Evolutionary conservation across 2,888 invertebrate genomes (phyloP).

Genomic region (Monopis laevigella): DNA sequence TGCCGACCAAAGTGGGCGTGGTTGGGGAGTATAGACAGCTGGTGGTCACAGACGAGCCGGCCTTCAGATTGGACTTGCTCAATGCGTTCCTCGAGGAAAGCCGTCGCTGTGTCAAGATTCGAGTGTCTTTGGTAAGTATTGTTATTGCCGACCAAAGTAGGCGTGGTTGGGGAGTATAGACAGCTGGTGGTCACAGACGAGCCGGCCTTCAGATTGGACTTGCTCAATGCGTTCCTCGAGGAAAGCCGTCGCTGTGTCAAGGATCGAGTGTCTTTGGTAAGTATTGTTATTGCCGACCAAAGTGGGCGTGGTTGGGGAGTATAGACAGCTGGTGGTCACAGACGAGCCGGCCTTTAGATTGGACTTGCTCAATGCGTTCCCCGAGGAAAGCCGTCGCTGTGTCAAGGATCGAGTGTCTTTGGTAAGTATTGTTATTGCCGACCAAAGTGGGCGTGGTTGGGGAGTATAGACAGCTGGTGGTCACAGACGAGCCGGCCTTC

Average conservation of each 20-base stretch:
- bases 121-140: no score
- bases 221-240: conserved; percentile 66
- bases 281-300: no score
- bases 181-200: conserved; percentile 32
- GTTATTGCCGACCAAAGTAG: conserved; percentile 43
- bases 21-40: conserved; percentile 36
- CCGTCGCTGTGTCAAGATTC: no score
- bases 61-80: conserved; percentile 49
- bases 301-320: conserved; percentile 28
- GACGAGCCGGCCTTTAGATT: conserved; percentile 33
- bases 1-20: conserved; percentile 39
- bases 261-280: not conserved
- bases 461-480: conserved; percentile 41
- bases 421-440: no score
- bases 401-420: no score
- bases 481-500: conserved; percentile 30
- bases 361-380: conserved; percentile 64
- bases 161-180: conserved; percentile 31
- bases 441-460: conserved; percentile 31
- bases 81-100: conserved; percentile 61
- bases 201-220: conserved; percentile 36
- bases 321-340: conserved; percentile 39
- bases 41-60: conserved; percentile 31
- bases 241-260: conserved; percentile 28
- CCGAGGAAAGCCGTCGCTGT: conserved; percentile 44